Evolutionary conservation across 2,888 invertebrate genomes (phyloP), one percentile per base, ranked within the genome.

Genomic region (Scelioninae gen. 1): DNA sequence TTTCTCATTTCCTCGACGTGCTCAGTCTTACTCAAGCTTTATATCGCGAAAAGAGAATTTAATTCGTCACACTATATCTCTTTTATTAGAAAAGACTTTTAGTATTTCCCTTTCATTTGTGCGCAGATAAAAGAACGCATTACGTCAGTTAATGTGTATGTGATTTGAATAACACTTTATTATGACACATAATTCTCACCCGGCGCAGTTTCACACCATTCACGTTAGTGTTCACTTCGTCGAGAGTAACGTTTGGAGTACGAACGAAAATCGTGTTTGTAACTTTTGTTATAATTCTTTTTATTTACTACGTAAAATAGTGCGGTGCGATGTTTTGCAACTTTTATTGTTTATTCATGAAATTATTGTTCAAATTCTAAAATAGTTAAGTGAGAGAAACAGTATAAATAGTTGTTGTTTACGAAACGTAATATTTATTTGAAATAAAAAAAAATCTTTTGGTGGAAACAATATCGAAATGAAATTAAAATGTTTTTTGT

Each of bases 11-110:
- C 49, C 47, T 38, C 53, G 38, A 56, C 53, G 10, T 34, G 47
- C 71, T 69, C 62, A 34, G 31, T 60, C 68, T 60, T 72, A 40
- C 43, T 71, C 55, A 29, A 58, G 65, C 32, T 65, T 58, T 38
- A 76, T 75, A 34, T 49, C 55, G 49, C 43, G 11, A 11, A 56
- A 38, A 65, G 53, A 68, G 51, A 55, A n/a, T 62, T 71, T 78
- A 71, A 78, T 78, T 78, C 69, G 55, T 71, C 62, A 63, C 62
- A 45, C 51, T 60, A 38, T 74, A 68, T 68, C 53, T 43, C 43
- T n/a, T 55, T 5, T 56, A 75, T 49, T 34, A 65, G 49, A 55
- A 56, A 75, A 65, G 56, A 65, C 38, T 65, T 47, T 55, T 23
- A 23, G 34, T 45, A 11, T 43, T 71, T 29, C 11, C n/a, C 13